Evolutionary conservation across 92 coral and sea anemone genomes (phyloP).

Genomic region (Paragorgia papillata): DNA sequence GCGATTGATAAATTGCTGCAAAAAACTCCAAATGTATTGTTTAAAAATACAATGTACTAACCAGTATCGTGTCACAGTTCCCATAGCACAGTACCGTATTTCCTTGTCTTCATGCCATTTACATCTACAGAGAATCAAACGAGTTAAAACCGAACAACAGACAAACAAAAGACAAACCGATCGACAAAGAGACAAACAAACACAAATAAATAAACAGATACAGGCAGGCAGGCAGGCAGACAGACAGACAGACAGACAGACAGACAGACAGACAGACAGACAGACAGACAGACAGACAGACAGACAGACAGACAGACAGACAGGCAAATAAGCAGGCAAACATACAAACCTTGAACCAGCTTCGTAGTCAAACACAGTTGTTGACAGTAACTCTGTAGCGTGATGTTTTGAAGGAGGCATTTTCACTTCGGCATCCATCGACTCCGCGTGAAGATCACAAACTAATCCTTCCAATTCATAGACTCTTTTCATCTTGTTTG

Average conservation of each 20-base stretch:
- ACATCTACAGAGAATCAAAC: slow-evolving; percentile 56
- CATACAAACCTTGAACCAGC: slow-evolving; percentile 77
- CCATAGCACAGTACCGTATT: slow-evolving; percentile 84
- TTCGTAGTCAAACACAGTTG: slow-evolving; percentile 92
- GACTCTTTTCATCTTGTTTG: slow-evolving; percentile 87
- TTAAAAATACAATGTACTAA: slow-evolving; percentile 22
- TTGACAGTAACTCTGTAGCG: slow-evolving; percentile 89
- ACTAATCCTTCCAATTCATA: slow-evolving; percentile 90
- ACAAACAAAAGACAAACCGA: neutral
- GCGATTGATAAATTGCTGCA: no score
- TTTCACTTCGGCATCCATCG: slow-evolving; percentile 46
- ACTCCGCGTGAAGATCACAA: slow-evolving; percentile 76
- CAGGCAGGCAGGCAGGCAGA: no score
- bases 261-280: no score
- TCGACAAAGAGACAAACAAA: no score
- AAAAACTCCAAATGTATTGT: no score
- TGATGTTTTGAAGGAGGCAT: slow-evolving; percentile 75
- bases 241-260: no score
- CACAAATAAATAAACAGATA: no score
- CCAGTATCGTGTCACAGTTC: slow-evolving; percentile 88
- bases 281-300: no score
- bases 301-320: no score
- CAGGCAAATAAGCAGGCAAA: no score
- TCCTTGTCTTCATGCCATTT: slow-evolving; percentile 92
- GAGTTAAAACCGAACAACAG: neutral